Evolutionary conservation across 2,797 vertebrate species (phyloP).

Genomic region (Aythya fuligula): DNA sequence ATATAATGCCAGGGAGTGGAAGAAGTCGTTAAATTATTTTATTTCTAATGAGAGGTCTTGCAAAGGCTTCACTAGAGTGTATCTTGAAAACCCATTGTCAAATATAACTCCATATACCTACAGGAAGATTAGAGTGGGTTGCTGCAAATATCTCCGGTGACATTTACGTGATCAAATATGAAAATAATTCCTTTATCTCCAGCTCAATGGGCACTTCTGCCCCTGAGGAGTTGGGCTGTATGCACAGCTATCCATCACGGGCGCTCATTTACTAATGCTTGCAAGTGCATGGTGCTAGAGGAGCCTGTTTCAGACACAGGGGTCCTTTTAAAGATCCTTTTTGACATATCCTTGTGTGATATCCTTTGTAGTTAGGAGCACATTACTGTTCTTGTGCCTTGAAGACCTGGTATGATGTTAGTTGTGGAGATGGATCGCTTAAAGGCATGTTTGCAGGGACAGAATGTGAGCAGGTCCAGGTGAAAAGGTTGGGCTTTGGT

Average conservation of each 20-base stretch:
- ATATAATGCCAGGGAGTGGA: not conserved
- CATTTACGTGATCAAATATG: conserved; percentile 32
- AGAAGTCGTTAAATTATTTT: not conserved
- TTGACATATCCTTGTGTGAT: not conserved
- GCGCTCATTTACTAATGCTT: not conserved
- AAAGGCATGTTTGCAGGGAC: not conserved
- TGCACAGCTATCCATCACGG: not conserved
- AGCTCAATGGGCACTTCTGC: not conserved
- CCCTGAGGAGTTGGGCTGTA: not conserved
- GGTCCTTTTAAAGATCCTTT: not conserved
- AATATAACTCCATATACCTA: not conserved
- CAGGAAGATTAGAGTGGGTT: not conserved
- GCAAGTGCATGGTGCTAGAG: not conserved
- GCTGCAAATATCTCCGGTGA: conserved; percentile 21
- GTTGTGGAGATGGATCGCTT: not conserved
- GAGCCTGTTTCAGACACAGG: not conserved
- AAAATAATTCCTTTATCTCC: conserved; percentile 52
- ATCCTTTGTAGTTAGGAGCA: not conserved
- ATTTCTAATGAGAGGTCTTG: not conserved
- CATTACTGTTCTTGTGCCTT: not conserved
- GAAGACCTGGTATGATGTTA: not conserved
- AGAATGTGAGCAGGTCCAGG: not conserved
- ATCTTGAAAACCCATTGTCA: not conserved
- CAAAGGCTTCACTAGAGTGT: not conserved
- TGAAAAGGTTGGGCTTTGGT: not conserved